These are phyloP conservation scores for Apteryx mantelli DNA, from an alignment of 2,113 vertebrate genomes.

Conservation along the genomic window DNA sequence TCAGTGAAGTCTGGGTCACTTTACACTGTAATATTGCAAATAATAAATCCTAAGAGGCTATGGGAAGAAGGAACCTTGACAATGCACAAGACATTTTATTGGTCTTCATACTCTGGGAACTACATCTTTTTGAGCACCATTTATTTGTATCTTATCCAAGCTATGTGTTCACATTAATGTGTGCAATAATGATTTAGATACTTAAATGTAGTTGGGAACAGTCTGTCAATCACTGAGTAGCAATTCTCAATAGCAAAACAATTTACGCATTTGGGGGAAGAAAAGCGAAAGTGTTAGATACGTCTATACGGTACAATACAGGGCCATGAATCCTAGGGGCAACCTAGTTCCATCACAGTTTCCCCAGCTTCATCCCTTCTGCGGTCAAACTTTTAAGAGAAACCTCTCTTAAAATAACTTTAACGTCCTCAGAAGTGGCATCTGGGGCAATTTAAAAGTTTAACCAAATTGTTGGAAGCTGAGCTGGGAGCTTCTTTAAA, in stretches of 20 bases:
- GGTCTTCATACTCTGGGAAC: background rate
- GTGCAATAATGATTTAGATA: background rate
- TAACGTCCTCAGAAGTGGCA: background rate
- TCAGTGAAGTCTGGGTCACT: background rate
- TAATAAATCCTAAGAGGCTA: background rate
- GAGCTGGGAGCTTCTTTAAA: background rate
- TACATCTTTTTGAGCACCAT: background rate
- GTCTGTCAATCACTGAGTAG: background rate
- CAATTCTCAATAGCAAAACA: background rate
- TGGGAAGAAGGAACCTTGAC: background rate
- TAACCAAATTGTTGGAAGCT: background rate
- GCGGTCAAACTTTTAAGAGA: background rate
- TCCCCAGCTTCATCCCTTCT: background rate
- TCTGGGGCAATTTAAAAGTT: background rate
- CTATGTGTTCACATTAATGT: background rate
- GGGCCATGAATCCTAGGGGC: background rate
- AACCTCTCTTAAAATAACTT: background rate
- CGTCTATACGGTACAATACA: background rate
- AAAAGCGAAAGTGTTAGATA: background rate
- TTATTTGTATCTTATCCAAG: background rate
- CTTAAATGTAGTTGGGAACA: background rate
- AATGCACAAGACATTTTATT: background rate
- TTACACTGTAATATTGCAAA: background rate
- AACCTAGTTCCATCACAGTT: background rate
- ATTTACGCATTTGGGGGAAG: background rate